Percentiles rank a stretch among this genome's conserved stretches.
Conservation (phyloP, 1,140 invertebrate species). For the Danaus plexippus region DNA sequence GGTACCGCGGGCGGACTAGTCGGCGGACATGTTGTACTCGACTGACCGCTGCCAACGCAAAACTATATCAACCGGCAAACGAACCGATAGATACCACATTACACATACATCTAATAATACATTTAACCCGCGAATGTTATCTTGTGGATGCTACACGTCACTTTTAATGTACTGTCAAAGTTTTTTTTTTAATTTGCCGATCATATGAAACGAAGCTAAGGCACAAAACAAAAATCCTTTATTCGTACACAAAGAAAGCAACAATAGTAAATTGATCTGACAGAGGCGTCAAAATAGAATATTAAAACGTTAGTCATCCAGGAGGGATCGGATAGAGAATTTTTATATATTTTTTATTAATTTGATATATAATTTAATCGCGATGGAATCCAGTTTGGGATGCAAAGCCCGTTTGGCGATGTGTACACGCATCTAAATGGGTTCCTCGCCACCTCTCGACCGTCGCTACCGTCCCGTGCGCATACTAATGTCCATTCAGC, state of each 20-base stretch:
- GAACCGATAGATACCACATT: not conserved
- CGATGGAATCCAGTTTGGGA: slow-evolving; percentile 24
- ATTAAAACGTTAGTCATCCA: slow-evolving; percentile 14
- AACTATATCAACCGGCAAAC: slow-evolving; percentile 20
- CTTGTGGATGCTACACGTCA: too few relatives aligned
- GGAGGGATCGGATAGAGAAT: slow-evolving; percentile 15
- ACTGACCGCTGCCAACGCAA: slow-evolving; percentile 35
- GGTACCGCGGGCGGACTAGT: slow-evolving; percentile 51
- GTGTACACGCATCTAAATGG: slow-evolving; percentile 51
- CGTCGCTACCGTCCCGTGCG: slow-evolving; percentile 38
- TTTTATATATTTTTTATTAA: slow-evolving; percentile 43
- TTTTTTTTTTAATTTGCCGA: too few relatives aligned
- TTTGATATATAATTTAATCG: slow-evolving; percentile 45
- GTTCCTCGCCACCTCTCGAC: slow-evolving; percentile 54
- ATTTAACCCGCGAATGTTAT: too few relatives aligned
- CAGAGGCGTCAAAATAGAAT: not conserved
- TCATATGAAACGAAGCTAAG: too few relatives aligned
- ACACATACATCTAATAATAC: too few relatives aligned
- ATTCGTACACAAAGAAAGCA: not conserved
- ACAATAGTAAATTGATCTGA: too few relatives aligned
- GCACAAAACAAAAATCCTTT: slow-evolving; percentile 23
- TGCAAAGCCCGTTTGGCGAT: slow-evolving; percentile 32
- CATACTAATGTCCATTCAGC: slow-evolving; percentile 47
- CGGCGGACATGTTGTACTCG: slow-evolving; percentile 60
- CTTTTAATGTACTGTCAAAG: too few relatives aligned